Percentiles rank a stretch among this genome's conserved stretches.
Evolutionary conservation across 2,113 vertebrate genomes (phyloP).

Genomic region (Notechis scutatus): DNA sequence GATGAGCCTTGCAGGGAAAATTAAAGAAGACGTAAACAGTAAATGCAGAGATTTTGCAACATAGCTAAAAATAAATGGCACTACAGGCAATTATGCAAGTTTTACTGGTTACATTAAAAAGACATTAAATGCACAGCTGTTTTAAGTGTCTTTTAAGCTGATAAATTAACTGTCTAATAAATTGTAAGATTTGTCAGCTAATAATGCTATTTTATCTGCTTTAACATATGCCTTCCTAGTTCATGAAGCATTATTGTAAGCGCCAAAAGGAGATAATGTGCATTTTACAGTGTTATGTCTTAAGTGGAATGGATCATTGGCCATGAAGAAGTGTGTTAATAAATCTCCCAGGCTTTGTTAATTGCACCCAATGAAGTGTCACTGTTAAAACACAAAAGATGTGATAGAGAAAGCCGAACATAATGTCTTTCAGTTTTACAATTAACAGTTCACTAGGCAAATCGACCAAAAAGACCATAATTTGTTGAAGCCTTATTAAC

Average conservation of each 20-base stretch:
- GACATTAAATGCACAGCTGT: constrained; percentile 82
- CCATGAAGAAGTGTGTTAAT: constrained; percentile 86
- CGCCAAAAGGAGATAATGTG: constrained; percentile 87
- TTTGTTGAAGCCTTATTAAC: constrained; percentile 89
- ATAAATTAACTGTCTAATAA: constrained; percentile 90
- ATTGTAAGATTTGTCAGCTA: constrained; percentile 88
- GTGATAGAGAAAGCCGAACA: constrained; percentile 83
- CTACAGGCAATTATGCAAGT: constrained; percentile 82
- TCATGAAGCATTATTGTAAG: constrained; percentile 87
- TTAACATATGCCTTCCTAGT: constrained; percentile 86
- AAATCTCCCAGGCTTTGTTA: constrained; percentile 91
- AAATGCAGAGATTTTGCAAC: constrained; percentile 80
- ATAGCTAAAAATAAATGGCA: constrained; percentile 84
- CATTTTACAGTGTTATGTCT: constrained; percentile 90
- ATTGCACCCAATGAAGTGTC: constrained; percentile 89
- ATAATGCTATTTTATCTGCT: constrained; percentile 85
- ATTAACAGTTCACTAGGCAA: constrained; percentile 89
- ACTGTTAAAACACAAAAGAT: constrained; percentile 91
- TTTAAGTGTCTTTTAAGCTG: constrained; percentile 83
- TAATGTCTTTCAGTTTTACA: constrained; percentile 90
- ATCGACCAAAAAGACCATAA: constrained; percentile 84
- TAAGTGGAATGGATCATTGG: constrained; percentile 90
- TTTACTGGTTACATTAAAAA: constrained; percentile 86
- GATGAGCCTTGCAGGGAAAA: constrained; percentile 79
- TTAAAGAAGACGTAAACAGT: constrained; percentile 81